phyloP scores from a whole-genome alignment of 2,113 vertebrate genomes.

The Ranitomeya variabilis region DNA sequence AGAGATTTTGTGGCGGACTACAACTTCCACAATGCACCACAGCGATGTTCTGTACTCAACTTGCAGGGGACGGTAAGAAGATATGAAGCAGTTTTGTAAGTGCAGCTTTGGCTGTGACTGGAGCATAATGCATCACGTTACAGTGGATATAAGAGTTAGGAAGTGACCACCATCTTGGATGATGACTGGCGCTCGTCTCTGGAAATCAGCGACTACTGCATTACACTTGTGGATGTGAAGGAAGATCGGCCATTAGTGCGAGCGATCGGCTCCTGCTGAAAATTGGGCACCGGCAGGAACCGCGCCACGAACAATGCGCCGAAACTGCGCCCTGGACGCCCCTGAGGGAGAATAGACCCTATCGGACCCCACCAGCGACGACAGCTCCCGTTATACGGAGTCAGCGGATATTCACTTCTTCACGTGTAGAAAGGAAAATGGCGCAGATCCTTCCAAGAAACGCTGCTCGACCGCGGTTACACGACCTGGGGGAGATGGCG shows the following conservation, averaged over 20 bases:
- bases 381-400: no score
- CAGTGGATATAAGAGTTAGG: not conserved
- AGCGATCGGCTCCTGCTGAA: not conserved
- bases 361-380: not conserved
- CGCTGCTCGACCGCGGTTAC: no score
- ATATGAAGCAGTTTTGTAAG: not conserved
- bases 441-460: no score
- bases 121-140: not conserved
- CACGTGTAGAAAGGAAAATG: no score
- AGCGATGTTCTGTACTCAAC: not conserved
- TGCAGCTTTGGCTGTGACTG: not conserved
- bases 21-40: not conserved
- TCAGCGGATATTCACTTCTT: no score
- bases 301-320: not conserved
- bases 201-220: conserved; percentile 2
- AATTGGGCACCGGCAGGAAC: not conserved
- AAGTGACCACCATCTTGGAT: not conserved
- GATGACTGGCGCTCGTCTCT: not conserved
- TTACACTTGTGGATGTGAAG: conserved; percentile 18
- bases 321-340: not conserved
- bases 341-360: not conserved
- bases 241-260: conserved; percentile 18
- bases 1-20: not conserved
- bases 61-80: no score
- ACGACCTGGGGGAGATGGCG: not conserved